These are phyloP conservation scores for Athripsodes cinereus DNA, from an alignment of 2,888 invertebrate species.

Conservation along the genomic window DNA sequence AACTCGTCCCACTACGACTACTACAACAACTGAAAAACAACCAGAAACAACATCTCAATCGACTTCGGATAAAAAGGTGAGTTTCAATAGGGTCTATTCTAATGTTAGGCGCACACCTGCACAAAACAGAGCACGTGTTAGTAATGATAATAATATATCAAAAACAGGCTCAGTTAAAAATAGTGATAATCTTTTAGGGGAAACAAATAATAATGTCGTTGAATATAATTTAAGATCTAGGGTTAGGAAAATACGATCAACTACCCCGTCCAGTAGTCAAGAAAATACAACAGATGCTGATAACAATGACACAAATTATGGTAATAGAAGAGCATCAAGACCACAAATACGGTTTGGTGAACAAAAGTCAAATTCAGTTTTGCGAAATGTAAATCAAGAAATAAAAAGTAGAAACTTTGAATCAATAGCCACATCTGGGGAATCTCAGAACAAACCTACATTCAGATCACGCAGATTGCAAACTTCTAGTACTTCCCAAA, in stretches of 20 bases:
- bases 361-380: neutral
- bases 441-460: neutral
- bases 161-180: conserved; percentile 32
- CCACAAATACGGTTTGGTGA: conserved; percentile 16
- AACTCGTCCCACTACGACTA: conserved; percentile 32
- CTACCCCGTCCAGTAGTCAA: conserved; percentile 47
- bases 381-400: neutral
- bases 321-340: conserved; percentile 19
- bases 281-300: conserved; percentile 35
- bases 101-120: conserved; percentile 41
- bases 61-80: conserved; percentile 40
- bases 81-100: conserved; percentile 47
- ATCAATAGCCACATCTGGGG: conserved; percentile 26
- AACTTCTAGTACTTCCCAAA: neutral
- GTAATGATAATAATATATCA: conserved; percentile 42
- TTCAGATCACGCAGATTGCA: conserved; percentile 18
- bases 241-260: conserved; percentile 42
- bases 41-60: conserved; percentile 21
- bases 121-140: conserved; percentile 29
- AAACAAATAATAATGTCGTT: conserved; percentile 12
- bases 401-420: conserved; percentile 27
- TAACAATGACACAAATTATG: conserved; percentile 29
- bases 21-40: conserved; percentile 15
- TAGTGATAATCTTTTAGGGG: conserved; percentile 20
- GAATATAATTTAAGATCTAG: conserved; percentile 28